Conservation (phyloP, 2,888 invertebrate genomes). For the Notodonta ziczac region DNA sequence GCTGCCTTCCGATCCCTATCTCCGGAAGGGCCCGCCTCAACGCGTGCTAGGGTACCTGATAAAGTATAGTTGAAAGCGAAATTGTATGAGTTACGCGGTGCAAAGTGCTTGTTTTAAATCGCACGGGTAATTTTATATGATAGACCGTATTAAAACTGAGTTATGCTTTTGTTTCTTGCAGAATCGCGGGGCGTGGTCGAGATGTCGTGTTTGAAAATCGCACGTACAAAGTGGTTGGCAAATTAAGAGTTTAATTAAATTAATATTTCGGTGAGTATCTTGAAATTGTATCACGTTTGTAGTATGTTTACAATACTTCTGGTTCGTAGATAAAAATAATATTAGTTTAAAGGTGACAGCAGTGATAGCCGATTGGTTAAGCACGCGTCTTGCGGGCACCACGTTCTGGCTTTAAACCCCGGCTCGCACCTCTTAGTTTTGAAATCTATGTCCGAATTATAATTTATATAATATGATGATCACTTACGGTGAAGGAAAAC, state of each 20-base stretch:
- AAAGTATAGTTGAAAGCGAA: constrained; percentile 55
- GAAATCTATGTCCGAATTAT: no score
- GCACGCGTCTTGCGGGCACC: no score
- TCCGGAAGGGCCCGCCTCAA: constrained; percentile 60
- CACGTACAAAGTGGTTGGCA: constrained; percentile 12
- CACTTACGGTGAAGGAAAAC: no score
- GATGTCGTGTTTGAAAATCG: constrained; percentile 17
- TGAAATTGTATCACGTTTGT: neutral
- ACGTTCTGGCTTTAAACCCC: no score
- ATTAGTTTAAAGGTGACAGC: no score
- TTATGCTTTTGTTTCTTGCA: constrained; percentile 39
- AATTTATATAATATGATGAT: no score
- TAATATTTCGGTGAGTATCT: constrained; percentile 8
- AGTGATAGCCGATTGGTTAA: no score
- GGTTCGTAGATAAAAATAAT: no score
- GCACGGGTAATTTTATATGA: constrained; percentile 52
- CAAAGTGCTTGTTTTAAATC: constrained; percentile 66
- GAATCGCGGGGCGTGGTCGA: constrained; percentile 35
- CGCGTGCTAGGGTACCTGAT: constrained; percentile 64
- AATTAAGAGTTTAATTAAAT: constrained; percentile 2
- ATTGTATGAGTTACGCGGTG: constrained; percentile 67
- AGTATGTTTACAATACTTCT: neutral
- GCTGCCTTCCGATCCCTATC: constrained; percentile 75
- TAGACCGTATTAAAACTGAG: constrained; percentile 32
- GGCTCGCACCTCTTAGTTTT: no score